A percentile compares a stretch with the other conserved stretches of the same genome.
These are phyloP conservation scores for Oryzaephilus surinamensis DNA, from an alignment of 1,140 invertebrate genomes.

Conservation along the genomic window DNA sequence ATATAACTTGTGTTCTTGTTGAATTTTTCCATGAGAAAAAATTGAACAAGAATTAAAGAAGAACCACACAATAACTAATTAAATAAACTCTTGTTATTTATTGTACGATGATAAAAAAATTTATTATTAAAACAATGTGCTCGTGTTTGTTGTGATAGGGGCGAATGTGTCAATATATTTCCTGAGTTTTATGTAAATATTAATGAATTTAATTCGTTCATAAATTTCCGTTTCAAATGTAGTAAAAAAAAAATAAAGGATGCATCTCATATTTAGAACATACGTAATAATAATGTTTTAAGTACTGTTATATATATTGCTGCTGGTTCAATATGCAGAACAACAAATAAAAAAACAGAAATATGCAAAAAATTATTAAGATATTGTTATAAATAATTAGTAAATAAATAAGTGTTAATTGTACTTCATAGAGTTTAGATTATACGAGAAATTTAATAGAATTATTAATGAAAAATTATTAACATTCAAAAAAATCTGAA, in stretches of 20 bases:
- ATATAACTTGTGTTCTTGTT: constrained; percentile 14
- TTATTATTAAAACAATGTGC: constrained; percentile 2
- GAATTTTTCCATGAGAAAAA: not conserved
- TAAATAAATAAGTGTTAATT: constrained; percentile 34
- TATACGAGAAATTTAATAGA: not conserved
- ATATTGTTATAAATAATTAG: constrained; percentile 25
- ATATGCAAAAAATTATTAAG: constrained; percentile 35
- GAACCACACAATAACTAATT: not conserved
- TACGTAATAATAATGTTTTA: constrained; percentile 24
- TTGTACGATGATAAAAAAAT: not conserved
- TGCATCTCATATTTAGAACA: too few relatives aligned
- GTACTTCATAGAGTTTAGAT: constrained; percentile 30
- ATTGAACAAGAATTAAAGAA: constrained; percentile 2
- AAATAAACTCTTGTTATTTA: not conserved
- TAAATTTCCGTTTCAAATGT: constrained; percentile 8
- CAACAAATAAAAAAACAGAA: constrained; percentile 22
- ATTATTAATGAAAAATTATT: not conserved
- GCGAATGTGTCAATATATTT: constrained; percentile 13
- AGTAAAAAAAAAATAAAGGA: constrained; percentile 8
- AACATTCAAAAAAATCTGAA: too few relatives aligned
- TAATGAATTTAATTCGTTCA: constrained; percentile 10
- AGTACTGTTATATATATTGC: constrained; percentile 29
- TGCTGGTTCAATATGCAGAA: constrained; percentile 27
- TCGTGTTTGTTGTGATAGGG: constrained; percentile 19
- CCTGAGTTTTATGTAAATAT: constrained; percentile 20